Conservation (phyloP, 2,888 invertebrate genomes). For the Bombylius discolor region DNA sequence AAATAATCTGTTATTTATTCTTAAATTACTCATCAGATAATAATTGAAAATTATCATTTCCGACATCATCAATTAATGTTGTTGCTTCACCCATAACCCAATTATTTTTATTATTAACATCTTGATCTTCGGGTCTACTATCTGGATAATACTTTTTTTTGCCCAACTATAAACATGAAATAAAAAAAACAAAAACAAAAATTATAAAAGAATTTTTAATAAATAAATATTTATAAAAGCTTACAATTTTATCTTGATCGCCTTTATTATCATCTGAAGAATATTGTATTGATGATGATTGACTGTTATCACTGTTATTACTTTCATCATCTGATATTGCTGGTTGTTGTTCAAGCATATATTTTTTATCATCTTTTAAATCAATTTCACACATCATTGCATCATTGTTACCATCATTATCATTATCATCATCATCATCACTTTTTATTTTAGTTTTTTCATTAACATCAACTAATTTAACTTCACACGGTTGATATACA, state of each 20-base stretch:
- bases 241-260: constrained; percentile 4
- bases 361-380: constrained; percentile 16
- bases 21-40: neutral
- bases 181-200: constrained; percentile 7
- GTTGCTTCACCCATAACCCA: constrained; percentile 13
- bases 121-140: constrained; percentile 20
- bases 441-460: constrained; percentile 17
- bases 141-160: constrained; percentile 17
- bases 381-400: constrained; percentile 12
- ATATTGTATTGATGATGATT: constrained; percentile 18
- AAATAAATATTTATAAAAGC: neutral
- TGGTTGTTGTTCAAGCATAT: constrained; percentile 27
- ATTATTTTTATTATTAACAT: constrained; percentile 3
- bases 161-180: constrained; percentile 19
- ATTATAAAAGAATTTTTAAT: constrained; percentile 8
- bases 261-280: neutral
- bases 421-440: constrained; percentile 11
- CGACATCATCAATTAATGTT: constrained; percentile 14
- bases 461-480: constrained; percentile 24
- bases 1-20: no score
- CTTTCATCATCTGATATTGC: constrained; percentile 22
- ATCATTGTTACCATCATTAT: constrained; percentile 14
- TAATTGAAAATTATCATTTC: constrained; percentile 10
- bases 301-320: constrained; percentile 20
- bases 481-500: constrained; percentile 30